Percentiles rank a stretch among this genome's conserved stretches.
Conservation (phyloP, 2,888 invertebrate genomes). For the Homarus gammarus region DNA sequence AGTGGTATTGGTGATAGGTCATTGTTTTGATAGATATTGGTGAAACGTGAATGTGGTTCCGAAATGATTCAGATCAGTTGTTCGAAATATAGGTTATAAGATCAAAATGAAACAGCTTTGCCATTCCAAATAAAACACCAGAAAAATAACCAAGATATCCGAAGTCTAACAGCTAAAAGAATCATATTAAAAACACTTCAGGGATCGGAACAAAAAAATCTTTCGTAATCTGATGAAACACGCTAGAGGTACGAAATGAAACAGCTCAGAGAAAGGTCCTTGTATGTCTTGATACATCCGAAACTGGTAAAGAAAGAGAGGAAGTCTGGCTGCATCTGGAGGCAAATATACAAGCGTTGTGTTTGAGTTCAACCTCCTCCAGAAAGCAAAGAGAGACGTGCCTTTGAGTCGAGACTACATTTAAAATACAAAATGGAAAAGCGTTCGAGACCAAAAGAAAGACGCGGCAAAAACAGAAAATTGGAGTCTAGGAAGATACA, state of each 20-base stretch:
- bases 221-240: too few species aligned
- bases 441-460: background rate
- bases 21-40: background rate
- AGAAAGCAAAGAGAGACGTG: background rate
- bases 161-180: too few species aligned
- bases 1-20: background rate
- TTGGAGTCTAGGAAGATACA: conserved; percentile 1
- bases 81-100: too few species aligned
- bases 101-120: too few species aligned
- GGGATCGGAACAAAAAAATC: too few species aligned
- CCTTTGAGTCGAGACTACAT: conserved; percentile 8
- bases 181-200: too few species aligned
- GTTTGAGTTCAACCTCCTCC: background rate
- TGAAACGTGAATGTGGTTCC: background rate
- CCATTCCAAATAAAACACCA: too few species aligned
- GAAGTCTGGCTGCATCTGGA: background rate
- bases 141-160: too few species aligned
- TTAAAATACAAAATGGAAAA: background rate
- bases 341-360: conserved; percentile 1
- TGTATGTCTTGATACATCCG: background rate
- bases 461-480: background rate
- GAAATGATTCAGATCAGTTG: too few species aligned
- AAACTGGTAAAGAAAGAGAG: background rate
- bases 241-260: background rate
- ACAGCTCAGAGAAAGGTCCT: background rate